A percentile compares a stretch with the other conserved stretches of the same genome.
phyloP scores from a whole-genome alignment of 2,797 vertebrate species.

The Acrossocheilus wenchowensis region DNA sequence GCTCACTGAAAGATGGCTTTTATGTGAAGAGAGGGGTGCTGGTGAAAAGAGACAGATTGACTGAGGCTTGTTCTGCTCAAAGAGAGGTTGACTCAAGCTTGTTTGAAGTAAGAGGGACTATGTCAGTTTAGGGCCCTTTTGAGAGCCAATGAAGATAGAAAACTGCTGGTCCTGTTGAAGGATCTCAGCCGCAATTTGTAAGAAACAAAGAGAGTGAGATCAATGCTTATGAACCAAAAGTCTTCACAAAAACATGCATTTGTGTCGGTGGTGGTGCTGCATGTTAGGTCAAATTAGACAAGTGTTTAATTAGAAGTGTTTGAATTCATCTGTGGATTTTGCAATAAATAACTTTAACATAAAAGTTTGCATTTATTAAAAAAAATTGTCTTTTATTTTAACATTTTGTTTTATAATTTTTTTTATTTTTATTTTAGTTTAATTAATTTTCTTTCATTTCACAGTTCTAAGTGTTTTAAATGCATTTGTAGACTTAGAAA shows the following conservation, averaged over 20 bases:
- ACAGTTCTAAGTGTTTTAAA: background rate
- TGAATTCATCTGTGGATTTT: background rate
- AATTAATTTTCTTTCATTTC: too few relatives aligned
- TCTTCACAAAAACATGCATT: slow-evolving; percentile 25
- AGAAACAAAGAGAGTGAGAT: slow-evolving; percentile 38
- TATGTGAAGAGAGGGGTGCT: slow-evolving; percentile 40
- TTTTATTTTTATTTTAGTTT: background rate
- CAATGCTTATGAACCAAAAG: background rate
- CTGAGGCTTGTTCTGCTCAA: slow-evolving; percentile 36
- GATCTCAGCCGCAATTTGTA: slow-evolving; percentile 10
- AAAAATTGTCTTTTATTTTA: background rate
- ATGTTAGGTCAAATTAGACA: background rate
- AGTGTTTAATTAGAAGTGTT: background rate
- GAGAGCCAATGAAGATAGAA: slow-evolving; percentile 61
- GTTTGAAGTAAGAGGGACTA: slow-evolving; percentile 58
- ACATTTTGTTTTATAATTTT: background rate
- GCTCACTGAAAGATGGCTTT: slow-evolving; percentile 58
- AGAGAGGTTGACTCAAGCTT: slow-evolving; percentile 29
- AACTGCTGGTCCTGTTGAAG: slow-evolving; percentile 54
- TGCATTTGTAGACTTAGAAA: background rate
- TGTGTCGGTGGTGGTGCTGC: background rate
- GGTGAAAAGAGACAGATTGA: slow-evolving; percentile 38
- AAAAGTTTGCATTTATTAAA: background rate
- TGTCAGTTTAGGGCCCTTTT: slow-evolving; percentile 59
- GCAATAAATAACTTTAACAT: background rate